Evolutionary conservation across 2,797 vertebrate species (phyloP).

Genomic region (Etheostoma nigrum): DNA sequence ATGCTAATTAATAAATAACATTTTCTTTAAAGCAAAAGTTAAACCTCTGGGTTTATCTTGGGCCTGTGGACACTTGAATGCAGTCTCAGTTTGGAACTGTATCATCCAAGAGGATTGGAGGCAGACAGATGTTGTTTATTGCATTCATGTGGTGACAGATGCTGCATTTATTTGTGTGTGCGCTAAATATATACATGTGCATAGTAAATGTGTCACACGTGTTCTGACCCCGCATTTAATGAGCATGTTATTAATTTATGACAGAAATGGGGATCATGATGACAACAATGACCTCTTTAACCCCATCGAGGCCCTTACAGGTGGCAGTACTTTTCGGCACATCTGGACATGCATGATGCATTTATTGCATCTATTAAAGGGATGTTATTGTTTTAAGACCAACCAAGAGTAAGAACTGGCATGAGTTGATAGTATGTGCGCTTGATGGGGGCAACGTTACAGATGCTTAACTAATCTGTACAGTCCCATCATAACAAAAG

Average conservation of each 20-base stretch:
- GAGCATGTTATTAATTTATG: slow-evolving; percentile 30
- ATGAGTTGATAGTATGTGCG: slow-evolving; percentile 23
- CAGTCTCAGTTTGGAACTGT: slow-evolving; percentile 27
- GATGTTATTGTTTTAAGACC: slow-evolving; percentile 22
- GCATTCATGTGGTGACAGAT: slow-evolving; percentile 49
- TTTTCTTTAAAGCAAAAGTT: background rate
- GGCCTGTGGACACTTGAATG: slow-evolving; percentile 32
- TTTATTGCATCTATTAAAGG: slow-evolving; percentile 5
- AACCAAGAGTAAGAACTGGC: slow-evolving; percentile 31
- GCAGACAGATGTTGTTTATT: slow-evolving; percentile 44
- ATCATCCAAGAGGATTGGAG: slow-evolving; percentile 42
- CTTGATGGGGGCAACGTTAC: slow-evolving; percentile 25
- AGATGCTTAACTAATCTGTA: slow-evolving; percentile 51
- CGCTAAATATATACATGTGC: slow-evolving; percentile 16
- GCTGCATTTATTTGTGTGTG: slow-evolving; percentile 22
- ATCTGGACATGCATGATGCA: slow-evolving; percentile 1
- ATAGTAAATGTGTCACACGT: slow-evolving; percentile 16
- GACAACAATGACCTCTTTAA: slow-evolving; percentile 19
- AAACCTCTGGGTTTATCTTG: slow-evolving; percentile 26
- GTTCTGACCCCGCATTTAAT: slow-evolving; percentile 30
- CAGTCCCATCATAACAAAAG: slow-evolving; percentile 47
- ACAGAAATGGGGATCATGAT: slow-evolving; percentile 18
- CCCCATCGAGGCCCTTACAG: background rate
- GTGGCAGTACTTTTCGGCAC: slow-evolving; percentile 26
- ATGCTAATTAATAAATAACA: background rate